phyloP scores from a whole-genome alignment of 2,113 vertebrate species.

The Oxygymnocypris stewartii region DNA sequence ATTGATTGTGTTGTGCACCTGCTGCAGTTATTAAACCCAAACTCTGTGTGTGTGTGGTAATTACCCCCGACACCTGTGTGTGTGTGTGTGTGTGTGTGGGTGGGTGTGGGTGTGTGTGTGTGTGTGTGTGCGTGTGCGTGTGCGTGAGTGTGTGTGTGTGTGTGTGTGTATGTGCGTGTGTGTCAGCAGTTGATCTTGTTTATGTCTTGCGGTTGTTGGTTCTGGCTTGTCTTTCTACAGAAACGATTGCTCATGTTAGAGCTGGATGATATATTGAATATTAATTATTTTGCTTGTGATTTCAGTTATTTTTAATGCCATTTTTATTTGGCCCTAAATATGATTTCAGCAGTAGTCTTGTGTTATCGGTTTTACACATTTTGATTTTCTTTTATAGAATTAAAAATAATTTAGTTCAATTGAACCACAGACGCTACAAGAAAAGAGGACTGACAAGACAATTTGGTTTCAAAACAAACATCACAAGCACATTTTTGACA shows the following conservation, averaged over 20 bases:
- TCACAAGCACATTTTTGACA: too few relatives aligned
- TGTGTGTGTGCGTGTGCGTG: too few relatives aligned
- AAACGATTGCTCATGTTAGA: background rate
- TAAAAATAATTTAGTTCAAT: background rate
- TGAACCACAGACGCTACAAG: background rate
- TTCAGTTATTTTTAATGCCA: background rate
- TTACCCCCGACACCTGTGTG: constrained; percentile 19
- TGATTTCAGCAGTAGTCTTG: background rate
- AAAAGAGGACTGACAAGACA: background rate
- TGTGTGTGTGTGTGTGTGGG: constrained; percentile 65
- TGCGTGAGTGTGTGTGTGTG: constrained; percentile 39
- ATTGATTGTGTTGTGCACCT: constrained; percentile 75
- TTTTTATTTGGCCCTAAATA: background rate
- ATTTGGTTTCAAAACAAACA: background rate
- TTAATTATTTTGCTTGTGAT: background rate
- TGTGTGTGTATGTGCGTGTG: background rate
- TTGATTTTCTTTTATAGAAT: too few relatives aligned
- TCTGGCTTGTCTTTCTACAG: background rate
- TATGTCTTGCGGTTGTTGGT: background rate
- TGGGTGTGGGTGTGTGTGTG: too few relatives aligned
- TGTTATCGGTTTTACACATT: background rate
- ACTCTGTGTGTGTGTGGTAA: constrained; percentile 58
- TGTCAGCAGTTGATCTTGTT: background rate
- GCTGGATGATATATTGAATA: background rate
- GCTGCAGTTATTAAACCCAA: constrained; percentile 71